Evolutionary conservation across 2,797 vertebrate genomes (phyloP), one percentile per base, ranked within the genome.

Genomic region (Sebastes steindachneri): DNA sequence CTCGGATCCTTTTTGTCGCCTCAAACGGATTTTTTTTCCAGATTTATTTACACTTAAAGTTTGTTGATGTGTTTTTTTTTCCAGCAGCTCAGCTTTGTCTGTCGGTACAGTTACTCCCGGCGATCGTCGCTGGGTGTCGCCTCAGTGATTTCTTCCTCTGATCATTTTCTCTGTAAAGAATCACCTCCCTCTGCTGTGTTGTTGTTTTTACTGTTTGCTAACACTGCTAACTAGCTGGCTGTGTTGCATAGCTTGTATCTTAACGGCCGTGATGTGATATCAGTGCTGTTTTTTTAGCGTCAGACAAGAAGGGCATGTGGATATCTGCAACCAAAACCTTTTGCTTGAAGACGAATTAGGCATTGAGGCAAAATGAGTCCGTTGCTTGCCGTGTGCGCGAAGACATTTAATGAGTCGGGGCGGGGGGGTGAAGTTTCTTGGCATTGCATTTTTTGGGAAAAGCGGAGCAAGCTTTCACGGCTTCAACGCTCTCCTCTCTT

Each of bases 161-260:
- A 55, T 79, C 1, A 3, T 73, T 23, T 37, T 68, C 31, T 68
- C 37, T 68, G 54, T 77, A 66, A 41, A 81, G 54, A 71, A 55
- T 83, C 59, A 6, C 57, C 23, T 76, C 54, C 57, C 7, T 68
- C 75, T 83, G 37, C 65, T 68, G 53, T 71, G 60, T n/a, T 26
- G n/a, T 15, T 60, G 9, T 70, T 69, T 55, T 68, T 72, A 67
- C 33, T 68, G 17, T 63, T 65, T 35, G 53, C 75, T 75, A 65
- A 70, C 80, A 37, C 29, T 55, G 80, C 84, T 78, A 74, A 67
- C 77, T 7, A 31, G 62, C 68, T 73, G 29, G 62, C 77, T 28
- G 1, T 25, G 21, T 51, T 3, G 41, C 68, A 1, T 21, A 31
- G 64, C 66, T 68, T 9, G 29, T 48, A 17, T 73, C 45, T 51